Evolutionary conservation across 2,797 vertebrate genomes (phyloP).

Genomic region (Atherinosoma microstoma): DNA sequence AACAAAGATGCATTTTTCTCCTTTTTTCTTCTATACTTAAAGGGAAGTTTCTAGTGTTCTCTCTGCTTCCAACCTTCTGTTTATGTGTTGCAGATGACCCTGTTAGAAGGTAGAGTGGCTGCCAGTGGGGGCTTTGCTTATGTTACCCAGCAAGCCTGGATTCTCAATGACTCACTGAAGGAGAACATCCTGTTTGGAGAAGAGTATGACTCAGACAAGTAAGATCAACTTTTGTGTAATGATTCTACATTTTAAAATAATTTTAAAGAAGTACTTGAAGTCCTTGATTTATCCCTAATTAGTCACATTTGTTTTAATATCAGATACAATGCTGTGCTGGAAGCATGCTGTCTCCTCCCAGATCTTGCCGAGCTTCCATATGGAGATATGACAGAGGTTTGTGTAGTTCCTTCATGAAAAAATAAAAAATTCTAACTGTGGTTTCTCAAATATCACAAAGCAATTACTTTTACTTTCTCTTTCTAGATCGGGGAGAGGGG

Average conservation of each 20-base stretch:
- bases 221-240: conserved; percentile 40
- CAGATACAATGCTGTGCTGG: conserved; percentile 83
- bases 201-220: conserved; percentile 81
- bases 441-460: background rate
- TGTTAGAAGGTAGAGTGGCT: conserved; percentile 84
- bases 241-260: background rate
- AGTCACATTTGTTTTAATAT: conserved; percentile 22
- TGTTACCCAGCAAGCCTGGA: conserved; percentile 88
- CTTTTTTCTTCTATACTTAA: background rate
- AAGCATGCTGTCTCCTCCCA: conserved; percentile 85
- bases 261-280: background rate
- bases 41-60: background rate
- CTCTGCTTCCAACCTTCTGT: conserved; percentile 8
- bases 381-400: conserved; percentile 89
- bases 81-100: conserved; percentile 82
- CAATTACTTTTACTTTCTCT: background rate
- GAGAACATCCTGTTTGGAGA: conserved; percentile 89
- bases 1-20: background rate
- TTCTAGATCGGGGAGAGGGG: conserved; percentile 87
- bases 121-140: conserved; percentile 83
- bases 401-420: background rate
- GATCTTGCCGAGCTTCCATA: conserved; percentile 84
- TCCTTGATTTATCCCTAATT: background rate
- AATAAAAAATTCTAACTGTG: background rate
- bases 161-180: conserved; percentile 86